Evolutionary conservation across 35 echinoderm and acorn worm species (phyloP), one percentile per base, ranked within the genome.

Genomic region (Eucidaris tribuloides): DNA sequence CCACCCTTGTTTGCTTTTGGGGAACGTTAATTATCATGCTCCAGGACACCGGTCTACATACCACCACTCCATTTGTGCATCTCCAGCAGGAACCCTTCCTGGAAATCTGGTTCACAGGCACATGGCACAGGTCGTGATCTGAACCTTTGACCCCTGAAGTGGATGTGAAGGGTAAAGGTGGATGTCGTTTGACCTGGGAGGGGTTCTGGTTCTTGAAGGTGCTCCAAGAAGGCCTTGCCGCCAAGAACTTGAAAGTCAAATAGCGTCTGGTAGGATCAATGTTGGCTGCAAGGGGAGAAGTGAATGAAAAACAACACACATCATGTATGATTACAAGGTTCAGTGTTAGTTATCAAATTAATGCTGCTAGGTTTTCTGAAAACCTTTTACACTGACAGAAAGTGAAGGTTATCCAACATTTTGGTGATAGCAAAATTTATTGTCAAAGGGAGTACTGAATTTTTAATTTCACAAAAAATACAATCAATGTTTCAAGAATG

Each of bases 21-120:
- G n/a, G n/a, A n/a, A n/a, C n/a, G n/a, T n/a, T n/a, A n/a, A n/a
- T n/a, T 17, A 54, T 54, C 48, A 54, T n/a, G 48, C n/a, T 54
- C n/a, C 13, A 54, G 48, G 48, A 54, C n/a, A 2, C 48, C 48
- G n/a, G 1, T 54, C 48, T 48, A 68, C 78, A 33, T 80, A 98
- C 95, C 95, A 83, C 90, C 87, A 42, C 79, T 97, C 17, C 80
- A 55, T 33, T 93, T 87, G 43, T 98, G 95, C 24, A 98, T 46
- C 39, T 98, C 95, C 17, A 98, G 23, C 71, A 98, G 42, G 44
- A 98, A 98, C 1, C 95, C 95, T 37, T 98, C 95, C 58, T 89
- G 91, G 43, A 98, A 89, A 56, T 98, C 95, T 40, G 95, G 95
- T 22, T 98, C 95, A 76, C 95, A 98, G 4, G 95, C 90, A 87